A percentile compares a stretch with the other conserved stretches of the same genome.
Conservation (phyloP, 2,797 vertebrate species). For the Platalea minor region DNA sequence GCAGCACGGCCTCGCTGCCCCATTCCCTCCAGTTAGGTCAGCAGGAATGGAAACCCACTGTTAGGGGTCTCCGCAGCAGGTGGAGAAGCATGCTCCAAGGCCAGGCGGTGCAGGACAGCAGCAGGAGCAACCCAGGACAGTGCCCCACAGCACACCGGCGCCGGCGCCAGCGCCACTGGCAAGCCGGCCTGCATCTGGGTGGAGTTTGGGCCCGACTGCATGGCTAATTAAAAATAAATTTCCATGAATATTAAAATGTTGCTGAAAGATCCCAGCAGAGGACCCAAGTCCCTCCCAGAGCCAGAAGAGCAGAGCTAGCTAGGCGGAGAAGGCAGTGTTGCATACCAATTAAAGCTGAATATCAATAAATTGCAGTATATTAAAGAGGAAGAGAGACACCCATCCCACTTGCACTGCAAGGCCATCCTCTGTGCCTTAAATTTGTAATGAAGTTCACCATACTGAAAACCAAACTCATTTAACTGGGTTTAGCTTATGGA, state of each 20-base stretch:
- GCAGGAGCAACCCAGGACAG: accelerated
- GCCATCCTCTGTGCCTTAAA: neutral
- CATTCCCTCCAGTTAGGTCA: accelerated
- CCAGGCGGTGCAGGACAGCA: neutral
- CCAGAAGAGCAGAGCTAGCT: neutral
- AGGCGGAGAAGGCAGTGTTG: neutral
- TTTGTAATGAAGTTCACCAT: neutral
- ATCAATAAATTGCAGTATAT: slow-evolving; percentile 5
- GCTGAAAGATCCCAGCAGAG: neutral
- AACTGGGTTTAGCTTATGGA: slow-evolving; percentile 10
- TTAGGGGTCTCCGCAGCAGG: neutral
- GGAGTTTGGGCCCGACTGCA: neutral
- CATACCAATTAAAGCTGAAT: slow-evolving; percentile 9
- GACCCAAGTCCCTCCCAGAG: neutral
- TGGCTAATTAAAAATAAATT: neutral
- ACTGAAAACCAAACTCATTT: slow-evolving; percentile 16
- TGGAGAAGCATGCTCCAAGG: neutral
- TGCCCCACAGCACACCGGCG: neutral
- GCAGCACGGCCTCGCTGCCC: accelerated
- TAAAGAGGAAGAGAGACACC: neutral
- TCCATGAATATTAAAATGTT: neutral
- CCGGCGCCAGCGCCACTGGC: neutral
- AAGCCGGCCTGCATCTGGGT: neutral
- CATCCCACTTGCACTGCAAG: neutral
- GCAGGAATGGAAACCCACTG: neutral